Evolutionary conservation across 2,888 invertebrate genomes (phyloP).

Genomic region (Acleris cristana): DNA sequence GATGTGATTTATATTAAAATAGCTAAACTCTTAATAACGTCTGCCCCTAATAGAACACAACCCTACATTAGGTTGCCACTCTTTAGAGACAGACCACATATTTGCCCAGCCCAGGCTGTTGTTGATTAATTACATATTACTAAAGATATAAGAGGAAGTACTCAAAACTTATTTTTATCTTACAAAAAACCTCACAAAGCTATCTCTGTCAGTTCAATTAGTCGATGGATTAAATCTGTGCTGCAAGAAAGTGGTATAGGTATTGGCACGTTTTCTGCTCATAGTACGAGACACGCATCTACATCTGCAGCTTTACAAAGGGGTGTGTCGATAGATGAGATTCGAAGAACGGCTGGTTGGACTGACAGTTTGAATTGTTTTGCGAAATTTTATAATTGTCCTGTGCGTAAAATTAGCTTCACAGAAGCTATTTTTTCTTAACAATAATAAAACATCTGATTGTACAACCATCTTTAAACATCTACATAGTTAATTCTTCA

Average conservation of each 20-base stretch:
- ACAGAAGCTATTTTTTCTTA: neutral
- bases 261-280: conserved; percentile 2
- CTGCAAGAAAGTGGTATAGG: conserved; percentile 16
- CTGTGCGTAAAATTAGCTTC: neutral
- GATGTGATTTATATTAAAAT: neutral
- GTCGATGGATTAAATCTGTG: conserved; percentile 13
- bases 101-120: conserved; percentile 23
- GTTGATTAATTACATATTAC: conserved; percentile 26
- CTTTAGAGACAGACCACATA: conserved; percentile 10
- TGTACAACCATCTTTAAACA: neutral
- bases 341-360: no score
- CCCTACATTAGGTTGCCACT: conserved; percentile 18
- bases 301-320: conserved; percentile 7
- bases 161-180: neutral
- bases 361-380: neutral
- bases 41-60: conserved; percentile 13
- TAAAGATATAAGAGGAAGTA: conserved; percentile 8
- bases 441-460: neutral
- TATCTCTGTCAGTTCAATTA: conserved; percentile 2
- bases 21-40: conserved; percentile 11
- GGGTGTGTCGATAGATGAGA: conserved; percentile 8
- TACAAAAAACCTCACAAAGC: conserved; percentile 8
- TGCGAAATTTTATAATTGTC: conserved; percentile 15
- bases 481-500: conserved; percentile 1
- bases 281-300: conserved; percentile 11